Base-by-base conservation (phyloP, 2,888 invertebrate species). In the Luffia ferchaultella region DNA sequence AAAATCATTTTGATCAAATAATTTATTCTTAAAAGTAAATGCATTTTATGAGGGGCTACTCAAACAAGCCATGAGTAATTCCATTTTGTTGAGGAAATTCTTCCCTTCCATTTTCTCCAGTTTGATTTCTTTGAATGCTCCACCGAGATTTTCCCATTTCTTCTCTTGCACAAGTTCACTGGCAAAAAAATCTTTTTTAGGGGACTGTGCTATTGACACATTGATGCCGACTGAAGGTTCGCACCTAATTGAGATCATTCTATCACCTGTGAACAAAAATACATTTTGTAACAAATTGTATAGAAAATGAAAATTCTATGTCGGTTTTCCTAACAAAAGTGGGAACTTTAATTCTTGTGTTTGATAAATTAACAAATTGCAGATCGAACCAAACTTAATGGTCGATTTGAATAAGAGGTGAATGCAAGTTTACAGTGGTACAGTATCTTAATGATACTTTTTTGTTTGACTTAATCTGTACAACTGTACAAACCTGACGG, bases 21-120 rank as follows among this genome's bases (percentile, higher is more conserved):
- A 58, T 60, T 60, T 56, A 59, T 58, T 57, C 44, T 50, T 55
- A 51, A 45, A 51, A 48, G 49, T 50, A 54, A 54, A 43, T 48
- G 52, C 52, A 42, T 49, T 54, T 74, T 83, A 87, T 43, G 89
- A 90, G 55, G 90, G 90, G 65, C 92, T 92, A 55, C 92, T 91
- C 15, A 93, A 79, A 62, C 92, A 92, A 51, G 97, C 97, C 96
- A 97, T 96, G 2, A 97, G 87, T 60, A 96, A 86, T 80, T 98
- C 97, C 91, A 97, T 95, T 85, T 97, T 97, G 67, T 96, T 96
- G 3, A 97, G 85, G 70, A 98, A 97, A 78, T 97, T 97, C 66
- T 94, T 93, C 48, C 98, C 97, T 70, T 97, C 97, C 89, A 98
- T 93, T 75, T 95, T 95, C 57, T 97, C 96, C 71, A 97, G 88